Evolutionary conservation across 2,888 invertebrate genomes (phyloP).

Genomic region (Protophormia terraenovae): DNA sequence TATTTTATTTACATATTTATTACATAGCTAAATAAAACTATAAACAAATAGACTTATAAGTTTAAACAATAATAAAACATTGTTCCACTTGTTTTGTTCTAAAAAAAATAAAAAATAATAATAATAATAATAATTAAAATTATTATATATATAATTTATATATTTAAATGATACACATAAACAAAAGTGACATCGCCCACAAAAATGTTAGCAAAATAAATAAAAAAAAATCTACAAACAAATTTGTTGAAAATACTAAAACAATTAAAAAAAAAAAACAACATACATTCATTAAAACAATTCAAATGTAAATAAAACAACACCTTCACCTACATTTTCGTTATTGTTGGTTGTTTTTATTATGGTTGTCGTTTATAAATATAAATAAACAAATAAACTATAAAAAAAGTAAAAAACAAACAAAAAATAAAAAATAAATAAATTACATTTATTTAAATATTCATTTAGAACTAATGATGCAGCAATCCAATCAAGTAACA

Average conservation of each 20-base stretch:
- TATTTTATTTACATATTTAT: neutral
- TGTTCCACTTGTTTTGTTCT: neutral
- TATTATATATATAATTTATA: neutral
- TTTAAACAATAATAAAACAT: neutral
- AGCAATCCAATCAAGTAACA: slow-evolving; percentile 25
- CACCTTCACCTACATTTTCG: slow-evolving; percentile 64
- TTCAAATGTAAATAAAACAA: slow-evolving; percentile 55
- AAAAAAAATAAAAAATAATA: no score
- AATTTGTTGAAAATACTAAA: slow-evolving; percentile 27
- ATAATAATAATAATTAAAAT: no score
- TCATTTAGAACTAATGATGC: slow-evolving; percentile 62
- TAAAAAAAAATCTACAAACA: slow-evolving; percentile 10
- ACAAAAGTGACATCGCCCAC: slow-evolving; percentile 41
- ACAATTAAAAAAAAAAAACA: neutral
- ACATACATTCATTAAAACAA: slow-evolving; percentile 17
- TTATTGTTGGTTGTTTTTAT: slow-evolving; percentile 7
- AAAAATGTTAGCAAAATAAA: neutral
- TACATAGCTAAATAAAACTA: no score
- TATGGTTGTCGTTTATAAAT: slow-evolving; percentile 3
- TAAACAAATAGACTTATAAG: no score
- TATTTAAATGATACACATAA: neutral
- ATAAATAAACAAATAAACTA: slow-evolving; percentile 17
- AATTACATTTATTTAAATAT: slow-evolving; percentile 51
- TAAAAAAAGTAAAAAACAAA: neutral
- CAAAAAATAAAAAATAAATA: slow-evolving; percentile 2